These are phyloP conservation scores for Trichonephila inaurata DNA, from an alignment of 1,140 invertebrate species.

Conservation along the genomic window DNA sequence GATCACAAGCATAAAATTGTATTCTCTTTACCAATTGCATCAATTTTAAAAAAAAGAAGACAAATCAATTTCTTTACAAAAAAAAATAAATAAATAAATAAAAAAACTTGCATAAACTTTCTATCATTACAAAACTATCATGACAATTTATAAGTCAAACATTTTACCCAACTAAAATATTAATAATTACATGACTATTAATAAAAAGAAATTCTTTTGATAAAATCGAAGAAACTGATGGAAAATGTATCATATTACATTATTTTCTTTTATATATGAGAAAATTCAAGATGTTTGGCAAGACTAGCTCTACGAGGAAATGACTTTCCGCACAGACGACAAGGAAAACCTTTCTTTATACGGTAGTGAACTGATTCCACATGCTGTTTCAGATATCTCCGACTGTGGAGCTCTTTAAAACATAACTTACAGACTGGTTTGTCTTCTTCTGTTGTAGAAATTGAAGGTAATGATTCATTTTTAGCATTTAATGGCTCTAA, in stretches of 20 bases:
- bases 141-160: no score
- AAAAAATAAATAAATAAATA: no score
- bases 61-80: no score
- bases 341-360: conserved; percentile 24
- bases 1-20: no score
- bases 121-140: no score
- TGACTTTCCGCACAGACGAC: conserved; percentile 7
- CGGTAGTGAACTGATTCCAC: background rate
- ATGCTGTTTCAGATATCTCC: background rate
- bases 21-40: no score
- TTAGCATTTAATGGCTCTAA: background rate
- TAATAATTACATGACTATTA: no score
- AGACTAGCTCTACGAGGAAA: conserved; percentile 51
- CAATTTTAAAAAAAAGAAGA: no score
- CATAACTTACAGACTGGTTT: background rate
- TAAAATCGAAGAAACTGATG: background rate
- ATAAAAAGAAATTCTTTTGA: background rate
- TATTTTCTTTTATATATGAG: background rate
- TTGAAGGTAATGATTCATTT: background rate
- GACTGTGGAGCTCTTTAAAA: background rate
- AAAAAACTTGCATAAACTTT: no score
- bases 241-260: background rate
- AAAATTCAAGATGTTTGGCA: background rate
- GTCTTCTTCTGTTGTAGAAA: background rate
- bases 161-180: no score